Evolutionary conservation across 2,888 invertebrate genomes (phyloP).

Genomic region (Caenorhabditis becei): DNA sequence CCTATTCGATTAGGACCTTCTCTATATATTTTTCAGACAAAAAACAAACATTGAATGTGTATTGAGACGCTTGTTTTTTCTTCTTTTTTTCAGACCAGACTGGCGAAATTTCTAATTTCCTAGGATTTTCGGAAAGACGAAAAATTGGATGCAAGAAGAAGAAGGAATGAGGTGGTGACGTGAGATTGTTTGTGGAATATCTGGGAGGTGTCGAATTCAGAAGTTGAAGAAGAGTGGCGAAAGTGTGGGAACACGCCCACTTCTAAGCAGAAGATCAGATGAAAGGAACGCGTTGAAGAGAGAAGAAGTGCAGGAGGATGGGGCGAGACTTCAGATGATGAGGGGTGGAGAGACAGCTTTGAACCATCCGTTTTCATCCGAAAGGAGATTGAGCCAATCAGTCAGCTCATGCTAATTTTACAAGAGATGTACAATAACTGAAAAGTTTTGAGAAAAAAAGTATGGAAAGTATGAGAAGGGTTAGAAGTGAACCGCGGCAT

Average conservation of each 20-base stretch:
- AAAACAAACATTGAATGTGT: conserved; percentile 5
- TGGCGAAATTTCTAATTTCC: neutral
- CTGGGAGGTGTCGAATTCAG: conserved; percentile 38
- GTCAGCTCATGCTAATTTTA: too few relatives aligned
- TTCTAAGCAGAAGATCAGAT: neutral
- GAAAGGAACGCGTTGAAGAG: neutral
- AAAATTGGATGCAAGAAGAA: conserved; percentile 4
- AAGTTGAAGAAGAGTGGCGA: neutral
- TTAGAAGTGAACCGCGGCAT: conserved; percentile 18
- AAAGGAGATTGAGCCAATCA: too few relatives aligned
- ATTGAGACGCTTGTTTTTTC: neutral
- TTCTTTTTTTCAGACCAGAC: neutral
- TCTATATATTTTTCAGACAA: neutral
- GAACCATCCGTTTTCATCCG: too few relatives aligned
- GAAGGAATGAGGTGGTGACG: conserved; percentile 11
- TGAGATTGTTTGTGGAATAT: conserved; percentile 13
- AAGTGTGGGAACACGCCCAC: conserved; percentile 2
- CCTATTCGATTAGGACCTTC: conserved; percentile 10
- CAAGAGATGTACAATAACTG: too few relatives aligned
- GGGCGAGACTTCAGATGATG: too few relatives aligned
- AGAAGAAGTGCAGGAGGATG: neutral
- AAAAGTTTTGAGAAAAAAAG: too few relatives aligned
- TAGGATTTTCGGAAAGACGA: neutral
- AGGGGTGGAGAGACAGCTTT: too few relatives aligned
- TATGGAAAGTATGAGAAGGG: conserved; percentile 18